These are phyloP conservation scores for Pollenia angustigena DNA, from an alignment of 2,888 invertebrate genomes.

Conservation along the genomic window DNA sequence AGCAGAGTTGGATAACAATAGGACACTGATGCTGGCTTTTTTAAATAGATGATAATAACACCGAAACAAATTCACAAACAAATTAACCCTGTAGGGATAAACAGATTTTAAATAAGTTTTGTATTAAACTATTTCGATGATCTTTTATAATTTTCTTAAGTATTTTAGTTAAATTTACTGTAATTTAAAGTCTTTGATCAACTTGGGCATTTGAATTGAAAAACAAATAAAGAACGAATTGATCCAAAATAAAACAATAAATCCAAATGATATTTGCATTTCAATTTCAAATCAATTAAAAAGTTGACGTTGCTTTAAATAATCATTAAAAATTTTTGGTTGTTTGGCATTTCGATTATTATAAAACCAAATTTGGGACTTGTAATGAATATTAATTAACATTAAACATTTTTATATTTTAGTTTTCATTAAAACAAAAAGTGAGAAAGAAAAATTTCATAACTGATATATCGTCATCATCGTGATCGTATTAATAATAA, in stretches of 20 bases:
- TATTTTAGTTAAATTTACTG: conserved; percentile 14
- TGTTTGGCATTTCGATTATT: conserved; percentile 20
- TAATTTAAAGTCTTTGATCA: conserved; percentile 46
- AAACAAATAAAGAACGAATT: conserved; percentile 19
- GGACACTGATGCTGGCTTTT: too few relatives aligned
- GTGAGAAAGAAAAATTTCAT: conserved; percentile 48
- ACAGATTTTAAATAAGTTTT: conserved; percentile 2
- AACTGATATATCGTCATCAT: conserved; percentile 52
- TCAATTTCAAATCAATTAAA: conserved; percentile 27
- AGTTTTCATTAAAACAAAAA: conserved; percentile 5
- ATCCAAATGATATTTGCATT: conserved; percentile 25
- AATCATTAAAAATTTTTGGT: neutral
- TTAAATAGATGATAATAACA: too few relatives aligned
- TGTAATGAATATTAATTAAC: conserved; percentile 53
- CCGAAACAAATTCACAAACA: too few relatives aligned
- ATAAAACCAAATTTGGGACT: conserved; percentile 17
- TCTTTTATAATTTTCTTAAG: neutral
- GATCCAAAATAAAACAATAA: conserved; percentile 27
- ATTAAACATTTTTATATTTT: conserved; percentile 6
- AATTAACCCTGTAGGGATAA: neutral
- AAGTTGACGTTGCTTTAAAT: neutral
- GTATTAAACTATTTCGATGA: neutral
- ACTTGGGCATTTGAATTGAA: conserved; percentile 1
- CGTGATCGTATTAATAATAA: neutral
- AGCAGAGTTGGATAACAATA: conserved; percentile 4